These are phyloP conservation scores for Carduelis carduelis DNA, from an alignment of 2,797 vertebrate genomes.

Conservation along the genomic window DNA sequence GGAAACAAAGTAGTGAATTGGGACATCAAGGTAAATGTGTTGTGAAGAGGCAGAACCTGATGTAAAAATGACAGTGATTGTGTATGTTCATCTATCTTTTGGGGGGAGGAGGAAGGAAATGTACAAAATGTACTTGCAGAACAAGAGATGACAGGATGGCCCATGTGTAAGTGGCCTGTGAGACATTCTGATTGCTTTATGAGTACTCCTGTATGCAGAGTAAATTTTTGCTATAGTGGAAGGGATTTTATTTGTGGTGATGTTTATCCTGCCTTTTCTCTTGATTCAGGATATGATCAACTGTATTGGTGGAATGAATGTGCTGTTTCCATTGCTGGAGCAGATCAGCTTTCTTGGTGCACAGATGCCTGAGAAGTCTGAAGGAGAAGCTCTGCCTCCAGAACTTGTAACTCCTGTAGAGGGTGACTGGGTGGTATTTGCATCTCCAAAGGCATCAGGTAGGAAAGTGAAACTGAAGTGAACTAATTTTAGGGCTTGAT, in stretches of 20 bases:
- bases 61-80: not conserved
- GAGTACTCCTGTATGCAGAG: not conserved
- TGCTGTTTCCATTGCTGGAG: slow-evolving; percentile 90
- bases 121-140: not conserved
- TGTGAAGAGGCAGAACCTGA: not conserved
- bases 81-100: not conserved
- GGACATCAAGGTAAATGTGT: slow-evolving; percentile 90
- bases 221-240: not conserved
- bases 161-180: not conserved
- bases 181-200: not conserved
- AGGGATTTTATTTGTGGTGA: not conserved
- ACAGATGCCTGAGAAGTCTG: slow-evolving; percentile 63
- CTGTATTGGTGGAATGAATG: slow-evolving; percentile 89
- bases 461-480: not conserved
- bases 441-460: slow-evolving; percentile 94
- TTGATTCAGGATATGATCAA: slow-evolving; percentile 90
- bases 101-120: not conserved
- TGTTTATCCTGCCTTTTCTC: not conserved
- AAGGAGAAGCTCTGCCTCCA: slow-evolving; percentile 73
- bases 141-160: not conserved
- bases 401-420: slow-evolving; percentile 85
- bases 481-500: not conserved
- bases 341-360: slow-evolving; percentile 83
- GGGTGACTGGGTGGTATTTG: slow-evolving; percentile 88
- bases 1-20: slow-evolving; percentile 98